Base-by-base conservation (phyloP, 2,888 invertebrate species). In the Carpatolechia fugitivella region DNA sequence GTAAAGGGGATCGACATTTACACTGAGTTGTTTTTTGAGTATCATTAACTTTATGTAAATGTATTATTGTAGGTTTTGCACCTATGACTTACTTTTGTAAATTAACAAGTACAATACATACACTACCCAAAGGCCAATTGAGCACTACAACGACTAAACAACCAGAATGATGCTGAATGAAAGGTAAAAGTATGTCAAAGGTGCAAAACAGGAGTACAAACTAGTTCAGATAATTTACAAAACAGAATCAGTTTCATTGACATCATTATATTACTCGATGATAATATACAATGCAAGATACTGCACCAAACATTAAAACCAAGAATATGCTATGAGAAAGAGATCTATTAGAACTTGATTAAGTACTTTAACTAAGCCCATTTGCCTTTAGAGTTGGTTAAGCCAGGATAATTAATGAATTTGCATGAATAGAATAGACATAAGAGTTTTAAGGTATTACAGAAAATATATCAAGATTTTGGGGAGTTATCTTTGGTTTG, bases 11-110 rank as follows among this genome's bases (percentile, higher is more conserved):
- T 69, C 71, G 71, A 77, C 69, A 79, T 80, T 82, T 81, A 85
- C 80, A 80, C 78, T 83, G 75, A 82, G 88, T 90, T 89, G 89
- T 89, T 90, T 90, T 90, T 88, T 90, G 89, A 90, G 89, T 85
- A 82, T 83, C 72, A 76, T 76, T 76, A 72, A 54, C 38, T 52
- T 36, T 57, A 47, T 52, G 40, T 55, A 11, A 56, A 55, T 47
- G 48, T 55, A 44, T 40, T 48, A 56, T 40, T 52, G 16, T 50
- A 6, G 20, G 40, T 44, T 61, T 64, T 62, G 60, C 65, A 72
- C 80, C 73, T 50, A 64, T 76, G 77, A 83, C 82, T 77, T 78
- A 82, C 78, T 76, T 72, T 68, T 56, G 30, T 48, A n/a, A 56
- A 52, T 41, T 56, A 38, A 55, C 41, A 50, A 41, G 33, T 29